Evolutionary conservation across 2,797 vertebrate genomes (phyloP), one percentile per base, ranked within the genome.

Genomic region (Urocyon cinereoargenteus): DNA sequence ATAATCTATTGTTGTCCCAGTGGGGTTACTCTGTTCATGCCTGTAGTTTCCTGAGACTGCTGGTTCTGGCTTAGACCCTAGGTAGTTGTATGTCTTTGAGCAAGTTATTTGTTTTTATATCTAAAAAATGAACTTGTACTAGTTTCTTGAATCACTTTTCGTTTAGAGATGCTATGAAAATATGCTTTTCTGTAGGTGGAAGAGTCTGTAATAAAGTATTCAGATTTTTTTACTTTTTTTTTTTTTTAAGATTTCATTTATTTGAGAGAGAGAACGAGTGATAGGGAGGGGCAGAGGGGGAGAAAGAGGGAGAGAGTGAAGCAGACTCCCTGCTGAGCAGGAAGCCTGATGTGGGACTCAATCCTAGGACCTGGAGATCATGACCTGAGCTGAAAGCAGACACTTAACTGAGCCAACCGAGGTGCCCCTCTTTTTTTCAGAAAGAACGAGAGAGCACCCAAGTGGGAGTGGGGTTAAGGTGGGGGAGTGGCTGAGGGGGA

Each of bases 111-210:
- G 51, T 89, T 70, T 75, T 86, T 57, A 91, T 19, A 57, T 51
- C 13, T 84, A 92, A 72, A 91, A 92, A 90, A 70, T 26, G 22
- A 92, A 6, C n/a, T 86, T 84, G 26, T 86, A 85, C 82, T 88
- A 59, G 68, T 89, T 91, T 21, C 34, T 94, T 24, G 64, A n/a
- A 64, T 94, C 5, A 81, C 19, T 96, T 91, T 94, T 90, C 73
- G 18, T 91, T 96, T 73, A 59, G 75, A 90, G 36, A 22, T 78
- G 34, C 5, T 93, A n/a, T 64, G 88, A 59, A 96, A 90, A 86
- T 66, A 64, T 59, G 13, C 89, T 78, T 86, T 79, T 90, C 45
- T 90, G 0, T 79, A 86, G 73, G 19, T 91, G 26, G 34, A 94
- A 49, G 83, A 21, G 66, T 68, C 18, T 8, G 7, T 45, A 45